Conservation (phyloP, 2,797 vertebrate species). For the Spea hammondii region DNA sequence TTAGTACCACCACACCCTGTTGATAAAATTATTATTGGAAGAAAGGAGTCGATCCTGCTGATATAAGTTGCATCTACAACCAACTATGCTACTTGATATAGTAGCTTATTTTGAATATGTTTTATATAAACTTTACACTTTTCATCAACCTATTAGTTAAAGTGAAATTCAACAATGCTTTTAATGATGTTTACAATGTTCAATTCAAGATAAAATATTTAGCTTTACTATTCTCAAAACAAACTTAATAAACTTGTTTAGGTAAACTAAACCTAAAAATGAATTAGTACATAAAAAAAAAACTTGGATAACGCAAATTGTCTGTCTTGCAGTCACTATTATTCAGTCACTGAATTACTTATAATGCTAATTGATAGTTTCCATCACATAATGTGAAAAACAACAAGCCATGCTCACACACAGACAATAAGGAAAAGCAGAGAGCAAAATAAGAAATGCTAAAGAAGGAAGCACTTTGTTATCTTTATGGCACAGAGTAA, state of each 20-base stretch:
- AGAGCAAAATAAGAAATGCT: conserved; percentile 64
- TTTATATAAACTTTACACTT: too few species aligned
- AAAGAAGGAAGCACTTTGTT: conserved; percentile 66
- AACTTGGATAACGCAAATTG: conserved; percentile 14
- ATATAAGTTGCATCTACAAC: too few species aligned
- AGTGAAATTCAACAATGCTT: too few species aligned
- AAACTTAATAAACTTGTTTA: neutral
- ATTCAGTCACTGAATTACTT: conserved; percentile 50
- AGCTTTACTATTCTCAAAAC: neutral
- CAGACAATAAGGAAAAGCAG: conserved; percentile 61
- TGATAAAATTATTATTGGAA: too few species aligned
- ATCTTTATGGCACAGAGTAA: conserved; percentile 73
- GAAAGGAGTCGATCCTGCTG: too few species aligned
- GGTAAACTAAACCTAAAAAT: neutral
- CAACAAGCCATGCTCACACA: conserved; percentile 59
- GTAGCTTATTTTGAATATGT: too few species aligned
- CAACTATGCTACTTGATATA: too few species aligned
- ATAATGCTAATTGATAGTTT: conserved; percentile 67
- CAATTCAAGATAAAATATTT: neutral
- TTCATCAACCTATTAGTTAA: too few species aligned
- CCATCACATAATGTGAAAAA: conserved; percentile 64
- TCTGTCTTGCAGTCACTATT: conserved; percentile 42
- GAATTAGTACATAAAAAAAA: neutral
- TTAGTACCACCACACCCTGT: too few species aligned
- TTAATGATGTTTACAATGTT: neutral